Base-by-base conservation (phyloP, 2,797 vertebrate genomes). In the Odontamblyopus rebecca region DNA sequence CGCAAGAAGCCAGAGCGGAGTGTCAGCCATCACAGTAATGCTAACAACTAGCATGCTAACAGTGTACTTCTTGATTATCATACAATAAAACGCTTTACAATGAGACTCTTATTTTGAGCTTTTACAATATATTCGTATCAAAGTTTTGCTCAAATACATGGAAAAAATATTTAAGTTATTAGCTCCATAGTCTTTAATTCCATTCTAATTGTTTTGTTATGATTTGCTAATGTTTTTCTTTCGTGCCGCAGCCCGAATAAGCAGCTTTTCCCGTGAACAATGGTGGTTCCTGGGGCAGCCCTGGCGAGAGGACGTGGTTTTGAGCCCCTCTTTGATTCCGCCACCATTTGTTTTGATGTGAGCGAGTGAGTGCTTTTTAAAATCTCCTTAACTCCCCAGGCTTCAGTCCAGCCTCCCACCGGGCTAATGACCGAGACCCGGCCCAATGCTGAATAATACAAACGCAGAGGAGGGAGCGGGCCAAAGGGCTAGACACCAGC, bases 331-430 rank as follows among this genome's bases (percentile, higher is more conserved):
- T 93, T 93, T 92, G 89, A 93, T 91, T 92, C 67, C 86, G 79
- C 79, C 78, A 73, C 82, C 88, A 89, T 92, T 89, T 90, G 86
- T 92, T 93, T 91, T 93, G 90, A 93, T 93, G 90, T 93, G 84
- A 85, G 82, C n/a, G 87, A 91, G 90, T 89, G 91, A 91, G 87
- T 85, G 90, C 79, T 91, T 92, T 92, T 93, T 92, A 92, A 93
- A 91, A 92, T 89, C 90, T 91, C 88, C 90, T 89, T 88, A 92
- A 88, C 89, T 92, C 90, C 85, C 83, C 83, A 76, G 88, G 65
- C 90, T 85, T 74, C 19, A 78, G 80, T 85, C 71, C 79, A 74
- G 84, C 74, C 85, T 89, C 91, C 89, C 86, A 85, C 86, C 84
- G 89, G 90, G 88, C 89, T 92, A 92, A 93, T 91, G 91, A 92